A percentile compares a stretch with the other conserved stretches of the same genome.
Evolutionary conservation across 2,888 invertebrate species (phyloP).

Genomic region (Andrena dorsata): DNA sequence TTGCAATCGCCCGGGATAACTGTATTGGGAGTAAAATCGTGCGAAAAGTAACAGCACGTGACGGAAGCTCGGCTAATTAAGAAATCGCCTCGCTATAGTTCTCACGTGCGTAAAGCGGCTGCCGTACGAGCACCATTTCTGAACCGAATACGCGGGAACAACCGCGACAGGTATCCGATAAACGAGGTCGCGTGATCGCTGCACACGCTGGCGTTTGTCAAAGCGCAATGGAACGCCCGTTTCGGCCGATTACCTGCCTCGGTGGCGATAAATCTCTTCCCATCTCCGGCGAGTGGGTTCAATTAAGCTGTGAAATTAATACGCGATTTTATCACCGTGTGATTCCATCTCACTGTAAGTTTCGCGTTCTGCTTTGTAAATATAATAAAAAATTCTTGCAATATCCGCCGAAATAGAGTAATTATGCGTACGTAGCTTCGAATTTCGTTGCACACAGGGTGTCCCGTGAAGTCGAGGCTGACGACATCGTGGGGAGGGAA

Average conservation of each 20-base stretch:
- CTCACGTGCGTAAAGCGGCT: conserved; percentile 36
- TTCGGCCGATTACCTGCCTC: background rate
- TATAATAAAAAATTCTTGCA: conserved; percentile 1
- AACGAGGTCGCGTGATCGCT: conserved; percentile 29
- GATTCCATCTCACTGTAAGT: background rate
- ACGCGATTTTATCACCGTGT: background rate
- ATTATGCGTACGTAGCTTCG: background rate
- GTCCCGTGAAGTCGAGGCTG: background rate
- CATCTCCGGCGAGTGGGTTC: conserved; percentile 2
- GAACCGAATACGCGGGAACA: conserved; percentile 44
- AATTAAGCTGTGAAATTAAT: conserved; percentile 33
- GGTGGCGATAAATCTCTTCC: conserved; percentile 22
- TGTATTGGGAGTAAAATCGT: conserved; percentile 27
- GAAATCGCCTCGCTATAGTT: conserved; percentile 25
- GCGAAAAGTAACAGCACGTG: conserved; percentile 18
- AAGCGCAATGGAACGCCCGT: conserved; percentile 23
- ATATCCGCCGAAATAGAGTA: background rate
- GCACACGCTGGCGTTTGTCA: conserved; percentile 28
- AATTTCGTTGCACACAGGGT: background rate
- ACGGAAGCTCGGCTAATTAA: background rate
- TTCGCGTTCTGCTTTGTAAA: background rate
- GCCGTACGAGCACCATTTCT: conserved; percentile 12
- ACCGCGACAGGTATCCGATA: conserved; percentile 2
- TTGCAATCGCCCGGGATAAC: conserved; percentile 3
- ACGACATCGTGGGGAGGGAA: too few relatives aligned